These are phyloP conservation scores for Sweltsa coloradensis DNA, from an alignment of 1,140 invertebrate genomes.

Conservation along the genomic window DNA sequence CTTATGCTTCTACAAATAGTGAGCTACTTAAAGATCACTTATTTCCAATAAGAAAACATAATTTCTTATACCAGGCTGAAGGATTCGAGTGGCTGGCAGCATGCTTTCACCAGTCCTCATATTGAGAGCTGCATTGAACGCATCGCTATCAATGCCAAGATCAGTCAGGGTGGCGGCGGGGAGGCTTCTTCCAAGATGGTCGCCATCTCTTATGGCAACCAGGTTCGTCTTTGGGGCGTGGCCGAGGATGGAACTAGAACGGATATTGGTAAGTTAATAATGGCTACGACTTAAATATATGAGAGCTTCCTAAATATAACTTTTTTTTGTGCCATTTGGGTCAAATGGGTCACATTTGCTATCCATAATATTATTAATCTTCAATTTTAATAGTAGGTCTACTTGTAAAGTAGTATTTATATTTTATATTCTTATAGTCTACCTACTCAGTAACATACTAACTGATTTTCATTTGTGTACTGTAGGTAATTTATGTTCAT, in stretches of 20 bases:
- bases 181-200: conserved; percentile 65
- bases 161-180: conserved; percentile 40
- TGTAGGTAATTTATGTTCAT: too few relatives aligned
- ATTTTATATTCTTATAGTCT: too few relatives aligned
- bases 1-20: not conserved
- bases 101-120: conserved; percentile 85
- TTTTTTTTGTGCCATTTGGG: too few relatives aligned
- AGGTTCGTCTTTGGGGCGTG: conserved; percentile 82
- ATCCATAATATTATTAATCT: not conserved
- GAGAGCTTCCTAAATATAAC: too few relatives aligned
- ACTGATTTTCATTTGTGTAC: too few relatives aligned
- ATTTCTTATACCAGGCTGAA: conserved; percentile 53
- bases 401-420: not conserved
- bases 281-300: not conserved
- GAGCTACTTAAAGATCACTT: not conserved
- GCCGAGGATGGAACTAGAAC: conserved; percentile 63
- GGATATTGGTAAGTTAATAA: conserved; percentile 50
- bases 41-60: not conserved
- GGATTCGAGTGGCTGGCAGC: conserved; percentile 91
- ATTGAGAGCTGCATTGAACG: conserved; percentile 83
- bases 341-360: too few relatives aligned
- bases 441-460: too few relatives aligned
- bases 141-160: conserved; percentile 90
- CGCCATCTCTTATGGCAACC: conserved; percentile 72
- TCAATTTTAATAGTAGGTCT: not conserved